Percentiles rank a stretch among this genome's conserved stretches.
These are phyloP conservation scores for Oreortyx pictus DNA, from an alignment of 2,797 vertebrate genomes.

Conservation along the genomic window DNA sequence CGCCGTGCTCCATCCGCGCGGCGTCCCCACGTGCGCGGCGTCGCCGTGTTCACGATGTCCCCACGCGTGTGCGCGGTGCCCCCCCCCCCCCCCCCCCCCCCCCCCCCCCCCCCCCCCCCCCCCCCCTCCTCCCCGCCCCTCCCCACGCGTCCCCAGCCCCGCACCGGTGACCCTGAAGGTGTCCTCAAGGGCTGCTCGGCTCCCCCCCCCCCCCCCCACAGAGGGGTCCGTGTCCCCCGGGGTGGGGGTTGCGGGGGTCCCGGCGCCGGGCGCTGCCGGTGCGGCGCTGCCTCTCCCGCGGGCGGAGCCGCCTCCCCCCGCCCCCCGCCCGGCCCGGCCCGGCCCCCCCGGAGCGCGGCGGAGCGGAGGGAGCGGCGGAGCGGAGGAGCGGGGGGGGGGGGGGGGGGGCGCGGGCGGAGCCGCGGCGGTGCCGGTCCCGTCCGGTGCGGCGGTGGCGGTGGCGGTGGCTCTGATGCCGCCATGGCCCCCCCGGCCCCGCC, in stretches of 20 bases:
- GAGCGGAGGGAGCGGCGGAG: neutral
- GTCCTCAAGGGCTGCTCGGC: too few species aligned
- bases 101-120: too few species aligned
- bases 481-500: slow-evolving; percentile 11
- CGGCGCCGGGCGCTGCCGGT: neutral
- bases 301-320: neutral
- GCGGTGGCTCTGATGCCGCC: slow-evolving; percentile 1
- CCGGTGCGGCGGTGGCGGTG: neutral
- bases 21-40: too few species aligned
- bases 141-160: too few species aligned
- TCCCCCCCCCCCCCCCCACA: too few species aligned
- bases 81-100: too few species aligned
- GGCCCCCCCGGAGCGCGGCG: neutral
- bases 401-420: slow-evolving; percentile 24
- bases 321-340: neutral
- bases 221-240: too few species aligned
- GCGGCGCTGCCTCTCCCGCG: neutral
- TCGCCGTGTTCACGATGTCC: too few species aligned
- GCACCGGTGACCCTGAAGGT: too few species aligned
- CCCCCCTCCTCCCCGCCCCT: too few species aligned
- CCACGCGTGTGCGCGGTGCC: too few species aligned
- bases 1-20: neutral
- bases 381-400: neutral
- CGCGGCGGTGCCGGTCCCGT: neutral
- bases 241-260: neutral